Conservation (phyloP, 2,797 vertebrate genomes). For the Pseudochirops corinnae region DNA sequence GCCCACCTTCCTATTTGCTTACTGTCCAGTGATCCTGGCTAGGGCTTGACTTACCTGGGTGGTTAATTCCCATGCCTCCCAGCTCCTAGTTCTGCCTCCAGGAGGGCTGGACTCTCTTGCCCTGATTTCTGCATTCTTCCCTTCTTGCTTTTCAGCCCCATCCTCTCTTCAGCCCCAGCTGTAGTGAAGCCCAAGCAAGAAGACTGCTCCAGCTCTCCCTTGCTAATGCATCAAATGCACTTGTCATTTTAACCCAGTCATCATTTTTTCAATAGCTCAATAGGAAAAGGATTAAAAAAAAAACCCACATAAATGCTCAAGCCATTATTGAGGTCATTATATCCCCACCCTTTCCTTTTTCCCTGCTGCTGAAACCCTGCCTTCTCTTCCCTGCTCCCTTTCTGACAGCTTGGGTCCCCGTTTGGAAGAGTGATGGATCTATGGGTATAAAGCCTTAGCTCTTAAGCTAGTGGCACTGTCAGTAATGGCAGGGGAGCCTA, state of each 20-base stretch:
- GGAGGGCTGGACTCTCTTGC: not conserved
- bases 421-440: not conserved
- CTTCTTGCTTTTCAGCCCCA: not conserved
- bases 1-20: not conserved
- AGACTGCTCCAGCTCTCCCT: not conserved
- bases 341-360: not conserved
- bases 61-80: not conserved
- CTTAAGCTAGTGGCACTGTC: not conserved
- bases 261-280: slow-evolving; percentile 52
- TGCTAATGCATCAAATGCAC: slow-evolving; percentile 26
- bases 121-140: not conserved
- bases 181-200: not conserved
- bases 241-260: slow-evolving; percentile 24
- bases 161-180: not conserved
- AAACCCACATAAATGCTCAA: not conserved
- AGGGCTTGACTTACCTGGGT: slow-evolving; percentile 26
- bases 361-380: not conserved
- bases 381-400: not conserved
- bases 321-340: slow-evolving; percentile 9
- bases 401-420: not conserved
- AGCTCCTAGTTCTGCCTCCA: not conserved
- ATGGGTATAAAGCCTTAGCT: not conserved
- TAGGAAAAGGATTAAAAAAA: slow-evolving; percentile 42
- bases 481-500: not conserved
- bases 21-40: not conserved